Evolutionary conservation across 64 coral and sea anemone species (phyloP), one percentile per base, ranked within the genome.

Genomic region (Actinia tenebrosa): DNA sequence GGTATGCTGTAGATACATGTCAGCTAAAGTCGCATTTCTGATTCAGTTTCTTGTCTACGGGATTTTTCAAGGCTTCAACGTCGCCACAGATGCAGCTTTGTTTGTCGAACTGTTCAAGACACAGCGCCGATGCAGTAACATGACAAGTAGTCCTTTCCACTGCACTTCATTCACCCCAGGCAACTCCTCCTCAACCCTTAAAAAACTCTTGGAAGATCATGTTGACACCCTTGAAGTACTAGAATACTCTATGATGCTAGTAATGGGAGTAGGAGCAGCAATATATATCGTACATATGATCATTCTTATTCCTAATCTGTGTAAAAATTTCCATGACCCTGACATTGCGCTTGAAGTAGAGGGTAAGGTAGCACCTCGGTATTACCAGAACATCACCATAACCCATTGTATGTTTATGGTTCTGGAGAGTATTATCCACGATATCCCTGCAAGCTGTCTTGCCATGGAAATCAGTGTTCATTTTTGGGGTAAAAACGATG

Each of bases 241-340:
- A 3, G 84, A 96, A 62, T 96, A 90, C 87, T 83, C 89, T 61
- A 90, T 96, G 23, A 45, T 96, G 14, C 25, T 93, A 17, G 83
- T 96, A 19, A 56, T 87, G 80, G 80, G 89, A 1, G 63, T 96
- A 44, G 88, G 94, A 27, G 84, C 69, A 37, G 46, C 62, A 0
- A 83, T 96, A 25, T 96, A 92, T 53, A 90, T 96, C n/a, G 94
- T 92, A 22, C 94, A 96, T 42, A 53, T 96, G 10, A 84, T 86
- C n/a, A 72, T 87, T 14, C 30, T 96, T 64, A 68, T 96, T 10
- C 91, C 94, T 47, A 96, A 96, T 64, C 72, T 96, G 27, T 92
- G 85, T 60, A 96, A 96, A 14, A 87, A 96, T 43, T 96, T 89
- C 56, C 71, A 75, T 25, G 83, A 93, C n/a, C 88, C 88, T 16